Percentiles rank a stretch among this genome's conserved stretches.
Evolutionary conservation across 2,888 invertebrate species (phyloP).

Genomic region (Hemicrepidius hirtus): DNA sequence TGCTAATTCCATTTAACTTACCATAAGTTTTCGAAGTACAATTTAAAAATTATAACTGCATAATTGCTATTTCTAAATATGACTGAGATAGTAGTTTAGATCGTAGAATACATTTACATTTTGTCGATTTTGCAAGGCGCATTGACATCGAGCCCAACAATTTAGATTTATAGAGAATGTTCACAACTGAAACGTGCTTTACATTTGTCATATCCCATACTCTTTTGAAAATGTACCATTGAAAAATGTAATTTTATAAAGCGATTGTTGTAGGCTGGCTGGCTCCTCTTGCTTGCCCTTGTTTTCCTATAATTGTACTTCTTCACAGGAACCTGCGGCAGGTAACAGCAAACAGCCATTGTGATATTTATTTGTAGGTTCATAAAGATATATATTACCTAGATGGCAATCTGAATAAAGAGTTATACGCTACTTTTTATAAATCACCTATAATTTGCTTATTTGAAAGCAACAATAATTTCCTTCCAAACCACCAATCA

Average conservation of each 20-base stretch:
- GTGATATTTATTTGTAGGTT: slow-evolving; percentile 64
- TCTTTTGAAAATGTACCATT: slow-evolving; percentile 49
- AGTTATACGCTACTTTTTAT: slow-evolving; percentile 49
- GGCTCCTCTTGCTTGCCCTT: slow-evolving; percentile 57
- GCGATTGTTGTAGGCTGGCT: slow-evolving; percentile 59
- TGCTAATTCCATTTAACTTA: slow-evolving; percentile 42
- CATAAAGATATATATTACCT: slow-evolving; percentile 50
- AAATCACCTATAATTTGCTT: slow-evolving; percentile 31
- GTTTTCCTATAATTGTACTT: slow-evolving; percentile 45
- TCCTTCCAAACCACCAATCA: neutral
- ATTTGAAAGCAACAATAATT: neutral
- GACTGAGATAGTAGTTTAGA: slow-evolving; percentile 48
- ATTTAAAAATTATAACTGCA: slow-evolving; percentile 45
- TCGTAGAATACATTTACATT: slow-evolving; percentile 45
- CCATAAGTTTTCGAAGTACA: slow-evolving; percentile 42
- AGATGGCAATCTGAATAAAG: slow-evolving; percentile 51
- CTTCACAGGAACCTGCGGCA: slow-evolving; percentile 57
- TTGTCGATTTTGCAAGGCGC: slow-evolving; percentile 47
- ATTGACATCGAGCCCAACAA: slow-evolving; percentile 48
- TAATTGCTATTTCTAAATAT: slow-evolving; percentile 50
- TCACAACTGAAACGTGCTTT: slow-evolving; percentile 59
- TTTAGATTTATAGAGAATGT: slow-evolving; percentile 42
- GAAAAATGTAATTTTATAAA: slow-evolving; percentile 54
- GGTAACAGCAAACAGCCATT: slow-evolving; percentile 62
- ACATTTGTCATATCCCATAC: slow-evolving; percentile 58